phyloP scores from a whole-genome alignment of 2,797 vertebrate species.

The Mormyrops attenuatus region DNA sequence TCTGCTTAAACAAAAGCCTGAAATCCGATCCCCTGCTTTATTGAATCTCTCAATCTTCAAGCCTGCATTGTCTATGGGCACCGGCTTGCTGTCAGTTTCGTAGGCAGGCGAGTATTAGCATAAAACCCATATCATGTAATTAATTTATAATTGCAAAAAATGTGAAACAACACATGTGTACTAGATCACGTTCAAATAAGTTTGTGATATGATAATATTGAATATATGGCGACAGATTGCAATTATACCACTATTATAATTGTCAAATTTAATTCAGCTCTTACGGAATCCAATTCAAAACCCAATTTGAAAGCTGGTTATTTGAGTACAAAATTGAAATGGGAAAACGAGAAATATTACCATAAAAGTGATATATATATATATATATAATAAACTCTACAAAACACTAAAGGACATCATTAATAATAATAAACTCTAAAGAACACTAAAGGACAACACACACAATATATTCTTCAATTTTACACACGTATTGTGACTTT shows the following conservation, averaged over 20 bases:
- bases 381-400: not conserved
- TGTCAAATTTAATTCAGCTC: conserved; percentile 56
- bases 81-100: conserved; percentile 35
- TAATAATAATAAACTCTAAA: not conserved
- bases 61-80: conserved; percentile 41
- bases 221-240: conserved; percentile 65
- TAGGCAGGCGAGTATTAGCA: conserved; percentile 63
- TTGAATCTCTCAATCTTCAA: conserved; percentile 52
- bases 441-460: not conserved
- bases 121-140: conserved; percentile 68
- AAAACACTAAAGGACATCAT: not conserved
- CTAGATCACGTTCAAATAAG: conserved; percentile 48
- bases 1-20: conserved; percentile 74
- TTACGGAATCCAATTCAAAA: conserved; percentile 21
- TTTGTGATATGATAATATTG: conserved; percentile 61
- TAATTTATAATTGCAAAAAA: conserved; percentile 67
- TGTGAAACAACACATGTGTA: conserved; percentile 51
- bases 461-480: not conserved
- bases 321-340: conserved; percentile 15
- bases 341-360: not conserved
- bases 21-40: conserved; percentile 62
- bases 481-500: not conserved
- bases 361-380: not conserved
- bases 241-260: conserved; percentile 68
- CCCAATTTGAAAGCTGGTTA: conserved; percentile 21